A percentile compares a stretch with the other conserved stretches of the same genome.
These are phyloP conservation scores for Pungitius pungitius DNA, from an alignment of 2,113 vertebrate species.

Conservation along the genomic window DNA sequence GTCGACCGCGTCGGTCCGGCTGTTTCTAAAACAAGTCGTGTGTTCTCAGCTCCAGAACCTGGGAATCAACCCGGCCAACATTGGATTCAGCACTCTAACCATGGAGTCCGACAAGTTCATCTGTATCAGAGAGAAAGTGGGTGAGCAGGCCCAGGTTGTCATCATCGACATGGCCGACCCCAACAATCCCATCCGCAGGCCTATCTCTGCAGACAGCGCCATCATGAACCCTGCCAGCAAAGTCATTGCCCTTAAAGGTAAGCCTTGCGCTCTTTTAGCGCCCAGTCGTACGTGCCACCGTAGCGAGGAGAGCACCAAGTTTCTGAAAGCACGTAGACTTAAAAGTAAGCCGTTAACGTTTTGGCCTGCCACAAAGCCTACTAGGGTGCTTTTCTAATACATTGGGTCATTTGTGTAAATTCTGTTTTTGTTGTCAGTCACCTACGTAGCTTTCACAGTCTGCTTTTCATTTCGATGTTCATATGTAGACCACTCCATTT, in stretches of 20 bases:
- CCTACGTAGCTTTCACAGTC: constrained; percentile 65
- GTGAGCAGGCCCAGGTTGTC: constrained; percentile 98
- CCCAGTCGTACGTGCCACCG: background rate
- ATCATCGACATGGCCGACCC: constrained; percentile 99
- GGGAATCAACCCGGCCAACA: constrained; percentile 99
- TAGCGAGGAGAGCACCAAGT: constrained; percentile 22
- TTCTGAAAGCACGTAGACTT: constrained; percentile 15
- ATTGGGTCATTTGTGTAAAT: constrained; percentile 51
- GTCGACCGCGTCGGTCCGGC: too few relatives aligned
- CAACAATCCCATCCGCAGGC: constrained; percentile 96
- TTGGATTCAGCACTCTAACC: constrained; percentile 98
- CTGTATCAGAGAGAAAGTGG: constrained; percentile 98
- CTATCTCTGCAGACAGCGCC: constrained; percentile 98
- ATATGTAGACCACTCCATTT: constrained; percentile 72
- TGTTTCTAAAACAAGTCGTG: constrained; percentile 6
- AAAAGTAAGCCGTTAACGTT: constrained; percentile 29
- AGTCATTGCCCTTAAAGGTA: constrained; percentile 99
- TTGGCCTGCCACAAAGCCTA: constrained; percentile 15
- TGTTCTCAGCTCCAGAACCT: constrained; percentile 93
- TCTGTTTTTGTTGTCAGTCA: constrained; percentile 65
- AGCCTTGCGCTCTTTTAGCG: constrained; percentile 30
- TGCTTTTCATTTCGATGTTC: constrained; percentile 74
- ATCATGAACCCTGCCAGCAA: constrained; percentile 99
- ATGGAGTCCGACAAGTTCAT: constrained; percentile 99
- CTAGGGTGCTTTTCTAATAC: constrained; percentile 42